Base-by-base conservation (phyloP, 2,797 vertebrate species). In the Platalea minor region DNA sequence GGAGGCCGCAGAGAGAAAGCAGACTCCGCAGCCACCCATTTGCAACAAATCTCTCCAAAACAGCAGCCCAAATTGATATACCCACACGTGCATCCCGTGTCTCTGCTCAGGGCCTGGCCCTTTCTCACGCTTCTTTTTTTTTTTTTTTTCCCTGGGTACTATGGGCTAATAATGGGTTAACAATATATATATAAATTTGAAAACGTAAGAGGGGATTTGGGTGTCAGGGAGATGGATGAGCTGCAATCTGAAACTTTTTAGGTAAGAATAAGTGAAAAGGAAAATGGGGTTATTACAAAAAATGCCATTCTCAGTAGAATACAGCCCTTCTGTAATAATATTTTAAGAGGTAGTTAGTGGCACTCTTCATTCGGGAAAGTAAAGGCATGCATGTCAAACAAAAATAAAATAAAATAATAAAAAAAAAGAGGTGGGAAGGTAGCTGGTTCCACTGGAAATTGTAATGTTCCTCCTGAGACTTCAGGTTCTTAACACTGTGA, bases 211-310 rank as follows among this genome's bases (percentile, higher is more conserved):
- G 31, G 75, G 67, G 83, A 91, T 96, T 96, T 95, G 93, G 68
- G 91, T 73, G 80, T 91, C 76, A 92, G 94, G 25, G 89, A 96
- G 82, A 88, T 89, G 93, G 88, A 89, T 74, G 95, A 95, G 88
- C 91, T 88, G 91, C 93, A 89, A 80, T 67, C 93, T 72, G 26
- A 92, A 89, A 95, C 85, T 92, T 88, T 92, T 89, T 60, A 57
- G 93, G 94, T 85, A 91, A 88, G 74, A 68, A 60, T 76, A 88
- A 95, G 72, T 85, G 87, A 85, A 77, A 95, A 92, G 82, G 60
- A 83, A 94, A 92, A 64, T 41, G 68, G 70, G 68, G 60, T 78
- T 96, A 75, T 89, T 85, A 84, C 51, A 69, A 70, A 84, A 89
- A 75, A 73, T 11, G 67, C 63, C 85, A 11, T 67, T 93, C 76